Conservation (phyloP, 1,140 invertebrate species). For the Dendrolimus kikuchii region DNA sequence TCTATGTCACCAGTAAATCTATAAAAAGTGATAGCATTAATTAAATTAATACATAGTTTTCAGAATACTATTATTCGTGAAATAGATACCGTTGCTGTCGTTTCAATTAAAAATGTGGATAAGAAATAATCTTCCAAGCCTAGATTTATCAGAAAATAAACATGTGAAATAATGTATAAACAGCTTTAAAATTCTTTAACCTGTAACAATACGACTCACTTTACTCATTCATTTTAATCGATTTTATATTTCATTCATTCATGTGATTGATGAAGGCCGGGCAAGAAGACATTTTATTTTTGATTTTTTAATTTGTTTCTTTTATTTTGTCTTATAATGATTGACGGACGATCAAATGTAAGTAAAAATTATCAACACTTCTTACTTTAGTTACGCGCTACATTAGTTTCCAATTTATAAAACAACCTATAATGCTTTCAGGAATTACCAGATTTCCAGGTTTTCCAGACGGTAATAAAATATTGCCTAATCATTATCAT, state of each 20-base stretch:
- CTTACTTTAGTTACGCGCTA: background rate
- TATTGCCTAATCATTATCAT: conserved; percentile 77
- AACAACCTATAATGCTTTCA: conserved; percentile 42
- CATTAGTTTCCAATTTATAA: background rate
- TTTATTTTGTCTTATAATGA: conserved; percentile 61
- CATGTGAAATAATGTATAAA: too few species aligned
- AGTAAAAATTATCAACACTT: conserved; percentile 23
- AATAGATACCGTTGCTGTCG: too few species aligned
- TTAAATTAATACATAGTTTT: too few species aligned
- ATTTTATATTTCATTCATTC: conserved; percentile 10
- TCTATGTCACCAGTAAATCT: too few species aligned
- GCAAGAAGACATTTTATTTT: conserved; percentile 4
- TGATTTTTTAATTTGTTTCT: conserved; percentile 26
- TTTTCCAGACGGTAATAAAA: conserved; percentile 76
- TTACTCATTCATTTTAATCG: background rate
- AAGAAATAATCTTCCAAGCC: too few species aligned
- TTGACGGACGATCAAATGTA: conserved; percentile 68
- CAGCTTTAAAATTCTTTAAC: too few species aligned
- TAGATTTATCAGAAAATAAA: too few species aligned
- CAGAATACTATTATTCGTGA: too few species aligned
- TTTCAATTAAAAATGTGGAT: too few species aligned
- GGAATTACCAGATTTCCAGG: conserved; percentile 73
- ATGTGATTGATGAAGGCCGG: conserved; percentile 16
- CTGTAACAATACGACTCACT: too few species aligned
- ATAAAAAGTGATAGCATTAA: too few species aligned